Base-by-base conservation (phyloP, 2,888 invertebrate genomes). In the Arrhopalites spinosus region DNA sequence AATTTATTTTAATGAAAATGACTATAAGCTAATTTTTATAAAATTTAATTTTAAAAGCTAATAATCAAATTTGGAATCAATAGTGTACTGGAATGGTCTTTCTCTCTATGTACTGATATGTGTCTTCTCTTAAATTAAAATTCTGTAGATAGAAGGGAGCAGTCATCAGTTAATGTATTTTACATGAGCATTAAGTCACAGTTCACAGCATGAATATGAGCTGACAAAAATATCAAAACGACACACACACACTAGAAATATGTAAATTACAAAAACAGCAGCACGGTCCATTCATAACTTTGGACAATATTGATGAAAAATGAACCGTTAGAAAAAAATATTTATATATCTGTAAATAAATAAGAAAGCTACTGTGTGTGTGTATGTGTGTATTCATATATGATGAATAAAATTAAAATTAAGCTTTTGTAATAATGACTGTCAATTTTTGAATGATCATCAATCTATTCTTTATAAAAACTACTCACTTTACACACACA, bases 181-280 rank as follows among this genome's bases (percentile, higher is more conserved):
- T n/a, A 36, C 36, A 36, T 3, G 36, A 36, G 36, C 13, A 59
- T 13, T 23, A 8, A 59, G 13, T 23, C 25, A 27, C 20, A 23
- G 59, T 7, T 23, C 53, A 53, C 53, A 56, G 53, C 53, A n/a
- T n/a, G 53, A 56, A 20, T 56, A 56, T 59, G 59, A 59, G 25
- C 59, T 59, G 59, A 59, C 25, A 59, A 59, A 59, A 59, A 59
- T 59, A 25, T 59, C 59, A 59, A 59, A 15, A 59, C 59, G 20
- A 11, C 3, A 3, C 36, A 36, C 36, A 36, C 36, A 36, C n/a
- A 23, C n/a, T 59, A 27, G 23, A n/a, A 8, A 53, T 53, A n/a
- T n/a, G n/a, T 53, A 53, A 3, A 53, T 53, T 53, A n/a, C 23
- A 56, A n/a, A 53, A 20, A 2, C 23, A 11, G 15, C 45, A 11